Evolutionary conservation across 2,113 vertebrate species (phyloP).

Genomic region (Conger conger): DNA sequence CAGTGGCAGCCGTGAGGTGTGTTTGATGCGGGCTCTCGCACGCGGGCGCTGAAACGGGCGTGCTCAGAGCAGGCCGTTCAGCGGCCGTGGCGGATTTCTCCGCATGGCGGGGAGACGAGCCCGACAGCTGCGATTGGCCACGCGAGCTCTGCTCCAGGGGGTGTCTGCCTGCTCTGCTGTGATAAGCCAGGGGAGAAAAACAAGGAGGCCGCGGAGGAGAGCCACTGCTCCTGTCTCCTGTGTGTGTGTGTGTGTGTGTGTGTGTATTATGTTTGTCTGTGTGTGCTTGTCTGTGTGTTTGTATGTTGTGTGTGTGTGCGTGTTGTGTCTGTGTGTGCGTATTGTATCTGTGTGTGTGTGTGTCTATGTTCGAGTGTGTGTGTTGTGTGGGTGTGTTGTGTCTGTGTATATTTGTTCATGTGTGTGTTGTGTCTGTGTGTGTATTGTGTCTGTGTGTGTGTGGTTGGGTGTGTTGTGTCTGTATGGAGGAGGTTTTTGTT

Average conservation of each 20-base stretch:
- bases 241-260: background rate
- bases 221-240: background rate
- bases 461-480: too few species aligned
- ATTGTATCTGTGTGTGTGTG: background rate
- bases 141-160: background rate
- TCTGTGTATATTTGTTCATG: too few species aligned
- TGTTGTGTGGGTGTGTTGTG: too few species aligned
- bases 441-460: too few species aligned
- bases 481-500: too few species aligned
- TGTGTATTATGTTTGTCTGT: background rate
- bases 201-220: background rate
- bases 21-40: background rate
- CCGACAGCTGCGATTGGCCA: background rate
- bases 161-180: background rate
- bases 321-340: too few species aligned
- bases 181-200: slow-evolving; percentile 3
- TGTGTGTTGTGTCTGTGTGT: too few species aligned
- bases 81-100: background rate
- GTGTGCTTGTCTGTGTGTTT: too few species aligned
- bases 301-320: too few species aligned
- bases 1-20: background rate
- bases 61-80: background rate
- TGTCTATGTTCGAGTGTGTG: background rate
- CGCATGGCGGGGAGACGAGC: background rate
- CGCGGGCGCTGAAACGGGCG: background rate